Base-by-base conservation (phyloP, 2,888 invertebrate genomes). In the Synanthedon formicaeformis region DNA sequence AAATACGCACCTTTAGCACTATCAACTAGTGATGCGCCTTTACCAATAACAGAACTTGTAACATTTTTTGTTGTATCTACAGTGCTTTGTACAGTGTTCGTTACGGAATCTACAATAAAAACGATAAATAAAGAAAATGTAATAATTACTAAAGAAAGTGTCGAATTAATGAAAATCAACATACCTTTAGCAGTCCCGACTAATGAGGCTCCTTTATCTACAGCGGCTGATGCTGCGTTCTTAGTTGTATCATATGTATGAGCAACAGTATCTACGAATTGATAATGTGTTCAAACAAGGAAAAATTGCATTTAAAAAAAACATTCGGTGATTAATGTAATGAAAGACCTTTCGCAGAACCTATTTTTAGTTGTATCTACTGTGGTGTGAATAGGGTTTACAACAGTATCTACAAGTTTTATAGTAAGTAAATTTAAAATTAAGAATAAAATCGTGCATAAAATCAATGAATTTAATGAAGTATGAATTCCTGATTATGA, bases 51-150 rank as follows among this genome's bases (percentile, higher is more conserved):
- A 53, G 81, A 74, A 51, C 78, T 78, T 58, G 85, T 78, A 23
- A 83, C 79, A 64, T 79, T 80, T 60, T 87, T 87, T 54, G 84
- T 82, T 57, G 81, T 77, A 55, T 70, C 84, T 53, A 80, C 75
- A 16, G 84, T 83, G 58, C 68, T 75, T 60, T 73, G 75, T 40
- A 82, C 78, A 41, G 82, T 77, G 60, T 54, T 67, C 52, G 65
- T 54, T 58, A 70, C 59, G 34, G 64, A 61, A 63, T 66, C 68
- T 68, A 67, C 55, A 67, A 67, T 58, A 50, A 55, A 50, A 50
- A 27, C 40, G 10, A 49, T 49, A 16, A 16, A 49, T 49, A 53
- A 59, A 50, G 51, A 52, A 40, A 51, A 45, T 41, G 23, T 13
- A 18, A 49, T n/a, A 41, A 41, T 11, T 14, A 23, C 13, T 2